Conservation (phyloP, 2,797 vertebrate genomes). For the Pipistrellus pipistrellus region DNA sequence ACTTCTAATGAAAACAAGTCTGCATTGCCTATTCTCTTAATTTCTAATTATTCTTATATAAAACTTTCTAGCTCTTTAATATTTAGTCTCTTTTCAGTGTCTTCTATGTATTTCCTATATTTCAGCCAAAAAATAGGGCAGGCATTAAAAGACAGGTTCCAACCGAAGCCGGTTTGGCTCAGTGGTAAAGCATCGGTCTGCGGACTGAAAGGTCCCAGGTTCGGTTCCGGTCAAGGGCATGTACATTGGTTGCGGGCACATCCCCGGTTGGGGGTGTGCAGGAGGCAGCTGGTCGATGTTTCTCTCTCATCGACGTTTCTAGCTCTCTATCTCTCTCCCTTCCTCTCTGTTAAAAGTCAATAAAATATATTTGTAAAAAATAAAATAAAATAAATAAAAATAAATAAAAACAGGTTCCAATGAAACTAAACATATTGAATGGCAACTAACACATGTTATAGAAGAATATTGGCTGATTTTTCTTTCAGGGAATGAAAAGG, state of each 20-base stretch:
- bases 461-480: not conserved
- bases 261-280: no score
- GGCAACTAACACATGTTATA: not conserved
- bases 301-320: no score
- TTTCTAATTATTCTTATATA: constrained; percentile 14
- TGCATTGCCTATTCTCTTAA: not conserved
- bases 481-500: not conserved
- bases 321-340: no score
- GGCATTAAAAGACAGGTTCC: not conserved
- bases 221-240: no score
- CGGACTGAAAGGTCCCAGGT: no score
- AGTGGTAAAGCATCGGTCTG: no score
- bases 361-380: no score
- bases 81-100: not conserved
- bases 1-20: constrained; percentile 26
- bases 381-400: not conserved
- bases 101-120: constrained; percentile 18
- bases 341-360: no score
- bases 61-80: constrained; percentile 2
- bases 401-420: constrained; percentile 1
- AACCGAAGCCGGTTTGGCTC: not conserved
- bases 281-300: no score
- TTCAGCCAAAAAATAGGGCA: not conserved
- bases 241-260: no score
- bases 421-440: not conserved